phyloP scores from a whole-genome alignment of 2,888 invertebrate species.

The Lycocerus yunnanus region DNA sequence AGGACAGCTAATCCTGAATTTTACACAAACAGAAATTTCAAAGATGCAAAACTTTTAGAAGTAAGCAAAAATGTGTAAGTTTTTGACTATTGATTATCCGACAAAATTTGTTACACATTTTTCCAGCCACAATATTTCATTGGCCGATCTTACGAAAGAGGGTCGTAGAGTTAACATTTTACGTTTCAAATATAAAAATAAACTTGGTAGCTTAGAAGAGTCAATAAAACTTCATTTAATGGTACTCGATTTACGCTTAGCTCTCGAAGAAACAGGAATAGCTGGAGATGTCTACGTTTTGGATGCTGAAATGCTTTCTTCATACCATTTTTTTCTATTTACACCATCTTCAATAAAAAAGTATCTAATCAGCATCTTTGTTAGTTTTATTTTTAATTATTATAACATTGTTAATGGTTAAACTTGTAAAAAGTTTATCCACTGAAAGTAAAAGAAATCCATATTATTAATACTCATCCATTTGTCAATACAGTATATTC shows the following conservation, averaged over 20 bases:
- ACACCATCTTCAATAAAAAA: slow-evolving; percentile 57
- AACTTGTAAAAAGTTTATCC: slow-evolving; percentile 70
- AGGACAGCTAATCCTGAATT: slow-evolving; percentile 81
- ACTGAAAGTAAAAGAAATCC: slow-evolving; percentile 84
- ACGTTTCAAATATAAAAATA: slow-evolving; percentile 72
- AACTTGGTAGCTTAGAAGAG: slow-evolving; percentile 72
- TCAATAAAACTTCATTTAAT: slow-evolving; percentile 82
- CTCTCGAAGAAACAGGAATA: slow-evolving; percentile 78
- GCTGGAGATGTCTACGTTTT: slow-evolving; percentile 83
- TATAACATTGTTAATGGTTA: slow-evolving; percentile 33
- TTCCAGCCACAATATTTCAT: slow-evolving; percentile 74
- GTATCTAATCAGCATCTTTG: neutral
- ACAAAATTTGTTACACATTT: neutral
- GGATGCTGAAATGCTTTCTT: slow-evolving; percentile 78
- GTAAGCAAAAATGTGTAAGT: slow-evolving; percentile 73
- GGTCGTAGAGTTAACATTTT: slow-evolving; percentile 78
- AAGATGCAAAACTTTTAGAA: slow-evolving; percentile 71
- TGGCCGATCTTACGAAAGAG: slow-evolving; percentile 80
- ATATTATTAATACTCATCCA: slow-evolving; percentile 82
- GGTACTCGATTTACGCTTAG: slow-evolving; percentile 81
- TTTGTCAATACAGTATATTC: slow-evolving; percentile 83
- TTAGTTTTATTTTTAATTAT: neutral
- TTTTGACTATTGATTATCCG: neutral
- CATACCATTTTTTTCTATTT: slow-evolving; percentile 82
- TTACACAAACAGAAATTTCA: slow-evolving; percentile 76